A percentile compares a stretch with the other conserved stretches of the same genome.
Conservation (phyloP, 2,888 invertebrate species). For the Apamea sordens region DNA sequence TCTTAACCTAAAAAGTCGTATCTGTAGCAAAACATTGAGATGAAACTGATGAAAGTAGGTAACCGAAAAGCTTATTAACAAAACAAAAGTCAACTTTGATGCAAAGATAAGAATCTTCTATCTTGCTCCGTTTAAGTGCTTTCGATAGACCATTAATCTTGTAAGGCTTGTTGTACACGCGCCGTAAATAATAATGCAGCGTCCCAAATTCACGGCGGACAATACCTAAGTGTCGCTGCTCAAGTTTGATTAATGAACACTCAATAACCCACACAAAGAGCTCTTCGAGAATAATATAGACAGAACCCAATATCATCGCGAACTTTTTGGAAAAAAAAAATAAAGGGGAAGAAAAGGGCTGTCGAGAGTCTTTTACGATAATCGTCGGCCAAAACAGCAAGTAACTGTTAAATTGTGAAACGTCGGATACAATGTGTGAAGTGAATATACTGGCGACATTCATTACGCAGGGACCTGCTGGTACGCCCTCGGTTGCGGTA, state of each 20-base stretch:
- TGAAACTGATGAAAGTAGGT: conserved; percentile 1
- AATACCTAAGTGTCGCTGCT: conserved; percentile 75
- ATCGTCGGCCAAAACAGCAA: conserved; percentile 50
- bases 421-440: conserved; percentile 28
- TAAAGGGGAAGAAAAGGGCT: conserved; percentile 51
- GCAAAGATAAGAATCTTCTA: conserved; percentile 48
- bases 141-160: conserved; percentile 74
- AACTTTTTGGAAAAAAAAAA: conserved; percentile 49
- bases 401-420: conserved; percentile 39
- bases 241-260: conserved; percentile 80
- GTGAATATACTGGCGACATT: conserved; percentile 32
- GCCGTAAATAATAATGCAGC: conserved; percentile 75
- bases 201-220: conserved; percentile 72
- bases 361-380: conserved; percentile 56
- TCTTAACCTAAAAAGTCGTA: not conserved
- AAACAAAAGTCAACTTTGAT: conserved; percentile 43
- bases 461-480: conserved; percentile 23
- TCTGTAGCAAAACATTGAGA: not conserved
- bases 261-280: conserved; percentile 66
- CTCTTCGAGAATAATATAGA: conserved; percentile 58
- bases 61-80: conserved; percentile 22
- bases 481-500: conserved; percentile 12
- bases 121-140: conserved; percentile 64
- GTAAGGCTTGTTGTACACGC: conserved; percentile 64
- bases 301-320: conserved; percentile 58